Percentiles rank a stretch among this genome's conserved stretches.
phyloP scores from a whole-genome alignment of 2,888 invertebrate species.

The Drosophila paramelanica region DNA sequence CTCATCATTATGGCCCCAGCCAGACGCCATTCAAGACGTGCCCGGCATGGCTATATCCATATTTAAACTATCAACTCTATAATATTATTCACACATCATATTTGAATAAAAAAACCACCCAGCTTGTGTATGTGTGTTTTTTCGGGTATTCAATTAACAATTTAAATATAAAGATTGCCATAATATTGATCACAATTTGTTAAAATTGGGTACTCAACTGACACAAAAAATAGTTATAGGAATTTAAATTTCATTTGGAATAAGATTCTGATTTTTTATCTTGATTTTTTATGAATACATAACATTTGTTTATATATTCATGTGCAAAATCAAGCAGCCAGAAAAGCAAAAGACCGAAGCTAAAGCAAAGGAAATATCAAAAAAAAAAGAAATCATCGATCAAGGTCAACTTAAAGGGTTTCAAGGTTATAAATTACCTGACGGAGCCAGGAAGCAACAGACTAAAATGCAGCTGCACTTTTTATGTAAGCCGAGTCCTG shows the following conservation, averaged over 20 bases:
- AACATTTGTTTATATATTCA: not conserved
- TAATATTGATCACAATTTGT: not conserved
- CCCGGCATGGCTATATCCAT: slow-evolving; percentile 51
- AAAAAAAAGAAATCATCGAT: slow-evolving; percentile 32
- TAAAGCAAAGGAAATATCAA: slow-evolving; percentile 3
- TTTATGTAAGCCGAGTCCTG: slow-evolving; percentile 19
- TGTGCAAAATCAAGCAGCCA: slow-evolving; percentile 1
- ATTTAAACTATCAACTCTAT: slow-evolving; percentile 49
- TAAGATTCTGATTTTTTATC: too few relatives aligned
- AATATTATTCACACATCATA: slow-evolving; percentile 59
- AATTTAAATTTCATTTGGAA: too few relatives aligned
- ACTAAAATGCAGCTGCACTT: slow-evolving; percentile 21
- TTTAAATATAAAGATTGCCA: slow-evolving; percentile 14
- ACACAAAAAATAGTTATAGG: too few relatives aligned
- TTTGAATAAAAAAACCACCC: slow-evolving; percentile 18
- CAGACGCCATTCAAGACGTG: slow-evolving; percentile 51
- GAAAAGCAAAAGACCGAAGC: not conserved
- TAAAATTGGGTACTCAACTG: too few relatives aligned
- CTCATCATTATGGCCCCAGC: slow-evolving; percentile 26
- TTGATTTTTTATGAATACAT: not conserved
- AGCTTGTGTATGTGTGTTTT: not conserved
- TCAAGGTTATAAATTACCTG: slow-evolving; percentile 70
- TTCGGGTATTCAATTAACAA: slow-evolving; percentile 33
- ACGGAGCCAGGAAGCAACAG: slow-evolving; percentile 41
- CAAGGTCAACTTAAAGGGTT: slow-evolving; percentile 70